Percentiles rank a stretch among this genome's conserved stretches.
Conservation (phyloP, 2,888 invertebrate species). For the Drosophila tanythrix region DNA sequence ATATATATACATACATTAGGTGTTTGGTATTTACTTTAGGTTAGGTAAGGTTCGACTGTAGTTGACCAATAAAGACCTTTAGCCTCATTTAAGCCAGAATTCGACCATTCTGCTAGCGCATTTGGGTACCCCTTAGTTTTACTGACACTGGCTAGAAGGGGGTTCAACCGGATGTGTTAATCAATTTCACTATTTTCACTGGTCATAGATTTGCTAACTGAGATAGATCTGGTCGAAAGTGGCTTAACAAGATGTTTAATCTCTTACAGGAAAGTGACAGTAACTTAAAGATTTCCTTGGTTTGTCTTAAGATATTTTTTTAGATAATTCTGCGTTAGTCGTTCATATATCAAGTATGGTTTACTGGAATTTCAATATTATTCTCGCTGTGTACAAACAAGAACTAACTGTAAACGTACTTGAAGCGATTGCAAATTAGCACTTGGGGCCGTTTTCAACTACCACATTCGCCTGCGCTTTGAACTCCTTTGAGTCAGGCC, state of each 20-base stretch:
- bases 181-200: not conserved
- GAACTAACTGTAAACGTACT: conserved; percentile 40
- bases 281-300: not conserved
- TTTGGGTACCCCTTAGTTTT: not conserved
- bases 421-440: conserved; percentile 58
- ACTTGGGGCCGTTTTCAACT: conserved; percentile 35
- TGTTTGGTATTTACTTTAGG: not conserved
- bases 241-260: not conserved
- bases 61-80: not conserved
- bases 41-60: not conserved
- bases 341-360: not conserved
- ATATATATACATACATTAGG: not conserved
- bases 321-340: not conserved
- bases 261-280: not conserved
- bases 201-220: not conserved
- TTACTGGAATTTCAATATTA: not conserved
- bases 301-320: not conserved
- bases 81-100: not conserved
- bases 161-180: not conserved
- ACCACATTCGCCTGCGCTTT: conserved; percentile 43
- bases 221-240: not conserved
- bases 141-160: not conserved
- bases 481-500: conserved; percentile 56
- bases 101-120: not conserved
- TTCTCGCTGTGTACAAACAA: not conserved